Evolutionary conservation across 2,797 vertebrate species (phyloP).

Genomic region (Tarsius wallacei): DNA sequence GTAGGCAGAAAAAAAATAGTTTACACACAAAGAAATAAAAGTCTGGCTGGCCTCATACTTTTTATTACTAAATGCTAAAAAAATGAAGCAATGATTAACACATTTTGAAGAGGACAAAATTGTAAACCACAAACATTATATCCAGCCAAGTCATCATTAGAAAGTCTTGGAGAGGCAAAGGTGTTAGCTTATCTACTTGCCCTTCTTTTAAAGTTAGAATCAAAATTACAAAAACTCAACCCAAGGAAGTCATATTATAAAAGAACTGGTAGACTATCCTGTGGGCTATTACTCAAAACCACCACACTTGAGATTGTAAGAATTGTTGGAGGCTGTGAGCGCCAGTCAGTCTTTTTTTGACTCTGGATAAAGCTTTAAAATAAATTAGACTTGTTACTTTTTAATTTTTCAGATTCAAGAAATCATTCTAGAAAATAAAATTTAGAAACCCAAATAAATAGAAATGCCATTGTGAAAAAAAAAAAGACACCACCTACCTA

Average conservation of each 20-base stretch:
- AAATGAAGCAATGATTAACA: not conserved
- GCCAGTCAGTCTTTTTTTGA: not conserved
- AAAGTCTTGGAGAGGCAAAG: not conserved
- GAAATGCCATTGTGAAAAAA: not conserved
- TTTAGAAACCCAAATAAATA: slow-evolving; percentile 54
- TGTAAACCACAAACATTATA: slow-evolving; percentile 52
- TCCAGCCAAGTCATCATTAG: slow-evolving; percentile 10
- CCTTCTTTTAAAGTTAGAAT: slow-evolving; percentile 42
- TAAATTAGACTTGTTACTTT: not conserved
- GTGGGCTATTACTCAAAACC: not conserved
- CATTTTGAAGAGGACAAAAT: not conserved
- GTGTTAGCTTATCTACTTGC: not conserved
- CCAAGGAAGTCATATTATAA: not conserved
- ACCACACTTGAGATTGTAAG: not conserved
- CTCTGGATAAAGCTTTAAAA: not conserved
- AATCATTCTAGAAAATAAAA: slow-evolving; percentile 60
- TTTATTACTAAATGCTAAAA: not conserved
- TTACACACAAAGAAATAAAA: not conserved
- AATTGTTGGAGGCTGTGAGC: not conserved
- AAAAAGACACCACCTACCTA: not conserved
- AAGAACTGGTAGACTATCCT: not conserved
- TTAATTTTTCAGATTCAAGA: slow-evolving; percentile 40
- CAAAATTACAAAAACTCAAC: slow-evolving; percentile 24
- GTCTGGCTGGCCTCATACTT: not conserved
- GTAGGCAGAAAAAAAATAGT: not conserved